phyloP scores from a whole-genome alignment of 2,888 invertebrate species.

The Chydorus sphaericus region DNA sequence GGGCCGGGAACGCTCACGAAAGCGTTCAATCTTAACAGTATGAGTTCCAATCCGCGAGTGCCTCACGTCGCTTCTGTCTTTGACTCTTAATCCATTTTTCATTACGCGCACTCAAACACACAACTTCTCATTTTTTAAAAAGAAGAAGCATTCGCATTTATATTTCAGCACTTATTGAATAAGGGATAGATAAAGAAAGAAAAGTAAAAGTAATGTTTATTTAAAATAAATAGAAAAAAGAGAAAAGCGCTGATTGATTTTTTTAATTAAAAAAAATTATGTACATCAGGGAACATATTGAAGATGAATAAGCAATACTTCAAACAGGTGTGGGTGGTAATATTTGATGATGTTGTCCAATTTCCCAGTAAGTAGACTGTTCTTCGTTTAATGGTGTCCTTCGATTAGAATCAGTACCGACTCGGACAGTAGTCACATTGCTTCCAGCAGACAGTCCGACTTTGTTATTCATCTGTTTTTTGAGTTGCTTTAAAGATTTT shows the following conservation, averaged over 20 bases:
- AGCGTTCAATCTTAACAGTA: neutral
- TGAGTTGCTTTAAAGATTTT: constrained; percentile 8
- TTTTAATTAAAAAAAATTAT: too few species aligned
- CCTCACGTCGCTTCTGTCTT: constrained; percentile 3
- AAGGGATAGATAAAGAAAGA: too few species aligned
- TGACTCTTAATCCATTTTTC: neutral
- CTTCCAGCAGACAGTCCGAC: neutral
- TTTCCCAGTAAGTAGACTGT: constrained; percentile 5
- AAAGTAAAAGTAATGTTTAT: too few species aligned
- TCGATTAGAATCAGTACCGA: neutral
- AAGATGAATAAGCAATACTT: neutral
- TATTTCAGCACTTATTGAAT: too few species aligned
- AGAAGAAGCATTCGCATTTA: too few species aligned
- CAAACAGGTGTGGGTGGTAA: constrained; percentile 9
- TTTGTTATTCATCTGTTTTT: neutral
- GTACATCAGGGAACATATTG: too few species aligned
- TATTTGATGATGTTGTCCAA: neutral
- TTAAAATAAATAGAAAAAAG: too few species aligned
- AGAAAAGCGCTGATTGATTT: too few species aligned
- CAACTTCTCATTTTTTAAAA: too few species aligned
- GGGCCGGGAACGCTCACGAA: neutral
- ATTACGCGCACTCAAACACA: neutral
- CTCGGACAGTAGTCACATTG: constrained; percentile 4
- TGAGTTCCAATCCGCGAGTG: neutral
- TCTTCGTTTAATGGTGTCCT: neutral